Conservation (phyloP, 2,113 vertebrate genomes). For the Rhinoptilus africanus region DNA sequence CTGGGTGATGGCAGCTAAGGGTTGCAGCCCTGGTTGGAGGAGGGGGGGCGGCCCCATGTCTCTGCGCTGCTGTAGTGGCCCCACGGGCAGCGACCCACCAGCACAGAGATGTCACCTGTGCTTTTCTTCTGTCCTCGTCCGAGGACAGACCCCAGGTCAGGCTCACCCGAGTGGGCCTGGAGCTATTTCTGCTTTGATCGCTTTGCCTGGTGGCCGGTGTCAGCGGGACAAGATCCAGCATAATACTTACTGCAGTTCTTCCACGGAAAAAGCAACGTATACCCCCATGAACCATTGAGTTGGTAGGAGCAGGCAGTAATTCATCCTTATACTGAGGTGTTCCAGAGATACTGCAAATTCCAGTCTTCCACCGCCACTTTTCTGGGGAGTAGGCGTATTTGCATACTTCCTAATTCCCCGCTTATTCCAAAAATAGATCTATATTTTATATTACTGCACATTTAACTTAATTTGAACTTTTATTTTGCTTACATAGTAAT, state of each 20-base stretch:
- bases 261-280: neutral
- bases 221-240: neutral
- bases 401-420: neutral
- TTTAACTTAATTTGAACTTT: conserved; percentile 50
- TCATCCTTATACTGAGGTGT: neutral
- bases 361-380: neutral
- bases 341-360: neutral
- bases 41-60: neutral
- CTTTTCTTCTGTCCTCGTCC: neutral
- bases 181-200: neutral
- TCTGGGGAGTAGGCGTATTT: neutral
- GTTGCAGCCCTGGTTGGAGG: neutral
- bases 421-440: conserved; percentile 32
- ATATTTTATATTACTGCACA: conserved; percentile 33
- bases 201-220: neutral
- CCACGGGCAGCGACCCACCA: neutral
- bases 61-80: neutral
- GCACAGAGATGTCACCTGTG: too few species aligned
- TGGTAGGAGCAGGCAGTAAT: neutral
- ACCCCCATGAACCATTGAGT: neutral
- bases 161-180: neutral
- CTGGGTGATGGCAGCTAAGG: neutral
- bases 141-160: neutral
- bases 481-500: conserved; percentile 62
- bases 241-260: neutral